Base-by-base conservation (phyloP, 2,888 invertebrate genomes). In the Orchesellides sinensis region DNA sequence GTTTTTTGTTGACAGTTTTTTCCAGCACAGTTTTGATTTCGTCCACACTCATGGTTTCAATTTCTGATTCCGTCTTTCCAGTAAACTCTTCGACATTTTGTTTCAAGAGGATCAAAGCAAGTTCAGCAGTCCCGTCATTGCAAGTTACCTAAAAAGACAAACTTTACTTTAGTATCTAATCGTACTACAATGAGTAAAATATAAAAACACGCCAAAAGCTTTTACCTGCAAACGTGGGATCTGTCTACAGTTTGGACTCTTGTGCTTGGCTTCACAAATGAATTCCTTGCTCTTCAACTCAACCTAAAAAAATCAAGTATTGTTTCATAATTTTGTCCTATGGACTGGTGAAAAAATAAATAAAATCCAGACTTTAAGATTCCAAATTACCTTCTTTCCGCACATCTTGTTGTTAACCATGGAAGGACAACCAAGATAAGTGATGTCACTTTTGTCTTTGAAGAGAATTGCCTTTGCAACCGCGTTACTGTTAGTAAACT, bases 261-360 rank as follows among this genome's bases (percentile, higher is more conserved):
- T 82, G 56, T 87, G 87, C 49, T 86, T 84, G 5, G 85, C 85
- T 63, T 87, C 85, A 54, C 87, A 87, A 45, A 87, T 83, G 56
- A 86, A 87, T 47, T 87, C 85, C 29, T 84, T 84, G 77, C 87
- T 86, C 47, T 87, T 87, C 54, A 86, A 47, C 21, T 87, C 85
- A 17, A 87, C 83, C 83, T 86, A 27, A 68, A 25, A 29, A n/a
- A 14, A 19, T 59, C 10, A 59, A 63, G 17, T 65, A 25, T 10
- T 69, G 21, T 40, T 49, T 45, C 12, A 27, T 21, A 45, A 23
- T 19, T 23, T 14, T 2, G 2, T 25, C n/a, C n/a, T n/a, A n/a
- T n/a, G n/a, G n/a, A n/a, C n/a, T n/a, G n/a, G n/a, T n/a, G n/a
- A n/a, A n/a, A n/a, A n/a, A n/a, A n/a, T n/a, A n/a, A n/a, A n/a